Percentiles rank a stretch among this genome's conserved stretches.
Conservation (phyloP, 2,888 invertebrate species). For the Argynnis bischoffii region DNA sequence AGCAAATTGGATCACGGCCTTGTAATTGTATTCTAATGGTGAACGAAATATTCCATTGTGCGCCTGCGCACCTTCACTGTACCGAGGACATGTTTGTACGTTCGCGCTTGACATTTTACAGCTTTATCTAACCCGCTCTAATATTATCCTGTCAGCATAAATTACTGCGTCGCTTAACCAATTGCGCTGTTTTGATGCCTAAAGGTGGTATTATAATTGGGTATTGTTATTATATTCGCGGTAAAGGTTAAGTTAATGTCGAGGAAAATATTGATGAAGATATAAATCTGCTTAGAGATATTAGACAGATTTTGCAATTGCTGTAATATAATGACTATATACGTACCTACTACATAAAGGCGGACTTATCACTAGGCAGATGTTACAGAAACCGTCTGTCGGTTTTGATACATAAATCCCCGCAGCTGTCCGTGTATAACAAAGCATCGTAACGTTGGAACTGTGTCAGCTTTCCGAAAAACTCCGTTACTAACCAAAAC, state of each 20-base stretch:
- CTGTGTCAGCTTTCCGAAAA: background rate
- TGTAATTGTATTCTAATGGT: slow-evolving; percentile 73
- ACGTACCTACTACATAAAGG: background rate
- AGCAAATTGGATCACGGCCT: slow-evolving; percentile 57
- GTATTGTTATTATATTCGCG: slow-evolving; percentile 37
- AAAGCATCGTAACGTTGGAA: slow-evolving; percentile 5
- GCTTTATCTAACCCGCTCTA: slow-evolving; percentile 42
- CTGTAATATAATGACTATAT: background rate
- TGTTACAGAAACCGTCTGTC: background rate
- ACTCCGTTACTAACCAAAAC: background rate
- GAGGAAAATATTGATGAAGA: slow-evolving; percentile 24
- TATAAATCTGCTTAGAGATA: slow-evolving; percentile 11
- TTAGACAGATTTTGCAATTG: background rate
- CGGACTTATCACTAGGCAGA: slow-evolving; percentile 2
- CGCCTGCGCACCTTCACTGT: slow-evolving; percentile 52
- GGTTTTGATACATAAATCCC: slow-evolving; percentile 4
- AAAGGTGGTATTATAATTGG: slow-evolving; percentile 40
- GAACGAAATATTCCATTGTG: slow-evolving; percentile 67
- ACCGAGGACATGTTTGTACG: slow-evolving; percentile 40
- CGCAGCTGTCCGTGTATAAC: slow-evolving; percentile 13
- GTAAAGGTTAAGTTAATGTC: slow-evolving; percentile 34
- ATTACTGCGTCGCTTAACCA: slow-evolving; percentile 43
- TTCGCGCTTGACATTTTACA: slow-evolving; percentile 45
- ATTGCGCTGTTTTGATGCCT: slow-evolving; percentile 40
- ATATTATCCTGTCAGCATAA: slow-evolving; percentile 47